phyloP scores from a whole-genome alignment of 2,888 invertebrate species.

The Harpalus rubripes region DNA sequence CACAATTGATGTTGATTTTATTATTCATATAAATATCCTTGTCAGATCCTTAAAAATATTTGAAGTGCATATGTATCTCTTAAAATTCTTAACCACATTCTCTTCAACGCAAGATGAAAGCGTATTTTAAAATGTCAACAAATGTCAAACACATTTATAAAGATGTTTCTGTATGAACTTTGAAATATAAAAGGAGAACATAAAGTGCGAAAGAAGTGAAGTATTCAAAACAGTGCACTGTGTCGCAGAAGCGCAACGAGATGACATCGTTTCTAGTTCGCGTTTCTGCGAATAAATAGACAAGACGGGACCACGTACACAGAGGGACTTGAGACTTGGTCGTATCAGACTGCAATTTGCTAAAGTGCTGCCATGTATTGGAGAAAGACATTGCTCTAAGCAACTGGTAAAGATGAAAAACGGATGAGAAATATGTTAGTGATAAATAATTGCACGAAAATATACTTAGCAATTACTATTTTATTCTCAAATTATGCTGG shows the following conservation, averaged over 20 bases:
- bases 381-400: neutral
- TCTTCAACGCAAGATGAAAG: conserved; percentile 54
- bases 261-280: conserved; percentile 13
- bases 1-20: neutral
- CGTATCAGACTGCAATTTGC: conserved; percentile 51
- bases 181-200: conserved; percentile 12
- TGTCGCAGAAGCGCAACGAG: conserved; percentile 49
- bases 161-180: conserved; percentile 25
- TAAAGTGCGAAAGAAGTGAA: conserved; percentile 69
- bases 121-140: conserved; percentile 2
- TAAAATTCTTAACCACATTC: conserved; percentile 34
- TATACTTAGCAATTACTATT: too few relatives aligned
- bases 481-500: too few relatives aligned
- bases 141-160: conserved; percentile 3
- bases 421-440: neutral
- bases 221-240: conserved; percentile 62
- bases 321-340: neutral
- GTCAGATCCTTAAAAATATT: neutral
- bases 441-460: too few relatives aligned
- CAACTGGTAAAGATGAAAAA: neutral
- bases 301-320: conserved; percentile 28
- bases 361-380: conserved; percentile 25
- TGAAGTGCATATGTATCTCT: conserved; percentile 20
- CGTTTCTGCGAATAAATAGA: conserved; percentile 16
- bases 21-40: neutral